Evolutionary conservation across 2,888 invertebrate species (phyloP).

Genomic region (Lobophora halterata): DNA sequence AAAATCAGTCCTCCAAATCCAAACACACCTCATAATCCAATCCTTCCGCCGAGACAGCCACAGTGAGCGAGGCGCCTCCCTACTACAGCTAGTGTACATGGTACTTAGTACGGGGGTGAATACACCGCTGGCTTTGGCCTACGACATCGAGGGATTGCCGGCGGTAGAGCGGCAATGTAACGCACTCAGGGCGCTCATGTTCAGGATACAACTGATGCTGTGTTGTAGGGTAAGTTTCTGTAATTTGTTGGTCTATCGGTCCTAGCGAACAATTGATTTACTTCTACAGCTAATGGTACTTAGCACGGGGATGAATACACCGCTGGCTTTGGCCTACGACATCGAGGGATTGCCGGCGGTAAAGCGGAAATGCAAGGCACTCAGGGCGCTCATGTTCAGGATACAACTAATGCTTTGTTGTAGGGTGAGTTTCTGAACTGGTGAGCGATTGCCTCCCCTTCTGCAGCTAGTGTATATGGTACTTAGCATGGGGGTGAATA

Average conservation of each 20-base stretch:
- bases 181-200: constrained; percentile 64
- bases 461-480: constrained; percentile 61
- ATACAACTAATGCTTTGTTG: constrained; percentile 66
- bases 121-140: constrained; percentile 56
- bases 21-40: constrained; percentile 55
- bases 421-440: constrained; percentile 51
- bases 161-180: constrained; percentile 43
- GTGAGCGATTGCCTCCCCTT: too few relatives aligned
- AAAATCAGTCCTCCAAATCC: constrained; percentile 56
- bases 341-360: constrained; percentile 32
- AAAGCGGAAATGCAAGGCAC: constrained; percentile 47
- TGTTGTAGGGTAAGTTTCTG: constrained; percentile 58
- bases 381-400: constrained; percentile 67
- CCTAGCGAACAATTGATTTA: too few relatives aligned
- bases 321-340: constrained; percentile 50
- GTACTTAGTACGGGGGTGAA: constrained; percentile 51
- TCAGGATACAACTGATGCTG: constrained; percentile 64
- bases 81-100: constrained; percentile 60
- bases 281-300: constrained; percentile 60
- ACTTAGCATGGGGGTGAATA: constrained; percentile 47
- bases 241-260: constrained; percentile 1
- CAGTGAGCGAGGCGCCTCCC: constrained; percentile 52
- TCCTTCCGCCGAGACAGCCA: constrained; percentile 54
- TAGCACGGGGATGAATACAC: constrained; percentile 51
- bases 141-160: constrained; percentile 35